Percentiles rank a stretch among this genome's conserved stretches.
Conservation (phyloP, 2,797 vertebrate genomes). For the Smutsia temminckii region DNA sequence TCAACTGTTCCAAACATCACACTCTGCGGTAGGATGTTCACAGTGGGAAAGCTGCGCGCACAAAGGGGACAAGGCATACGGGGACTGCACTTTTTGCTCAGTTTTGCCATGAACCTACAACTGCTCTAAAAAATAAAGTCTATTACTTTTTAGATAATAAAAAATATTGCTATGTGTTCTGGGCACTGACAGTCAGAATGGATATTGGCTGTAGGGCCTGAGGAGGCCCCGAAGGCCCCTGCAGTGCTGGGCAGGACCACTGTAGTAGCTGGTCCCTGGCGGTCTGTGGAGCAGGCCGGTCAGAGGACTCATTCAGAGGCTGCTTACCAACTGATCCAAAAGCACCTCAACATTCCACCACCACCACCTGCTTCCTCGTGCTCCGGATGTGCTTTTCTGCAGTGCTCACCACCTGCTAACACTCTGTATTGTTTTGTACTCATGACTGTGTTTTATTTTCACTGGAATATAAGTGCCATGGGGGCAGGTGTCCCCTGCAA, state of each 20-base stretch:
- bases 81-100: not conserved
- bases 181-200: not conserved
- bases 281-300: not conserved
- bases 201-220: not conserved
- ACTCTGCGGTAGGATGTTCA: not conserved
- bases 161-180: not conserved
- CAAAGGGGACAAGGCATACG: accelerated
- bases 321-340: not conserved
- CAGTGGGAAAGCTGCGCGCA: accelerated
- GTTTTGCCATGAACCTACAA: not conserved
- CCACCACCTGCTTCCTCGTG: accelerated
- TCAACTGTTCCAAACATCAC: accelerated
- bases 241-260: not conserved
- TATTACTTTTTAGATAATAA: not conserved
- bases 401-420: not conserved
- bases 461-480: not conserved
- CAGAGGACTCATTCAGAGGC: not conserved
- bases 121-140: not conserved
- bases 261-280: not conserved
- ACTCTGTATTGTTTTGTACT: not conserved
- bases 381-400: not conserved
- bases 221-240: not conserved
- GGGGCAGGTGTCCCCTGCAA: not conserved
- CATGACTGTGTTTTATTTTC: not conserved
- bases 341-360: not conserved